phyloP scores from a whole-genome alignment of 2,888 invertebrate genomes.

The Hypolimnas misippus region DNA sequence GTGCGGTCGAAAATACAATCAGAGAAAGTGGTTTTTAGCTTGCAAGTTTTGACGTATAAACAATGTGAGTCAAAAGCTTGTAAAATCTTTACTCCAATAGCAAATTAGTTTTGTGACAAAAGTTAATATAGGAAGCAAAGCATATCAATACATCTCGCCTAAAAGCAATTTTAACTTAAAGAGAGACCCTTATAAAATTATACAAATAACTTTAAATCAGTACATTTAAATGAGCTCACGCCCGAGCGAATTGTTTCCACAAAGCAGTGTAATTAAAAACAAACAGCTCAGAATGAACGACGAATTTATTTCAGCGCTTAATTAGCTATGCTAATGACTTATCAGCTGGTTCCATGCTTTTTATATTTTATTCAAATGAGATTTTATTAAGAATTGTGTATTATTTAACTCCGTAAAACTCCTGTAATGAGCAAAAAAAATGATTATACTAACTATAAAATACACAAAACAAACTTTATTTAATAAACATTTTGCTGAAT shows the following conservation, averaged over 20 bases:
- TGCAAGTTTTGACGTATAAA: too few relatives aligned
- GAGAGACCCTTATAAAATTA: slow-evolving; percentile 17
- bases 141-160: not conserved
- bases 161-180: slow-evolving; percentile 20
- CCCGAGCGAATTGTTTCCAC: slow-evolving; percentile 35
- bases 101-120: too few relatives aligned
- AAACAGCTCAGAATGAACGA: slow-evolving; percentile 53
- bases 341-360: slow-evolving; percentile 17
- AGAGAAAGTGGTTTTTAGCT: too few relatives aligned
- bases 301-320: slow-evolving; percentile 46
- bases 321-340: slow-evolving; percentile 45
- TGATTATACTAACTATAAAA: not conserved
- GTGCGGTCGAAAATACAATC: too few relatives aligned
- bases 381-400: slow-evolving; percentile 1
- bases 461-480: not conserved
- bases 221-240: slow-evolving; percentile 38
- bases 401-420: not conserved
- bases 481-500: too few relatives aligned
- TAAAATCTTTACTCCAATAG: too few relatives aligned
- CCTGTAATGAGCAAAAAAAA: not conserved
- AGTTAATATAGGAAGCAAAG: not conserved
- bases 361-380: slow-evolving; percentile 4
- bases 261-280: slow-evolving; percentile 57
- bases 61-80: too few relatives aligned
- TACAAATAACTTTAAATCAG: slow-evolving; percentile 34